Evolutionary conservation across 1,140 invertebrate genomes (phyloP), one percentile per base, ranked within the genome.

Genomic region (Temnothorax longispinosus): DNA sequence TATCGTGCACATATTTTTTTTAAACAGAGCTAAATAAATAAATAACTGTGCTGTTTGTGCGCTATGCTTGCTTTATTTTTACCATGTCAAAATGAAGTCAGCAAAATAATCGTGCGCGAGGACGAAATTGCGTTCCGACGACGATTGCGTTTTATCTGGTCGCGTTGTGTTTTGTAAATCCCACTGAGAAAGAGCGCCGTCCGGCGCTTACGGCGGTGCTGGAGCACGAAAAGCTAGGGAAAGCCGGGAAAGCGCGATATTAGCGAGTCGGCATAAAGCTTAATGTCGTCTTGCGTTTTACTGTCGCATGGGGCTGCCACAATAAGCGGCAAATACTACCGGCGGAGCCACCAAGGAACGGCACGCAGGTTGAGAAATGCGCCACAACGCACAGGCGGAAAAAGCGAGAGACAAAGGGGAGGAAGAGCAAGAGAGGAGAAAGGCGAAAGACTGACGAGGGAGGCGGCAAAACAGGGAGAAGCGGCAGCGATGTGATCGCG

Each of bases 401-500:
- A 41, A 18, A 67, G 44, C 15, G n/a, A 38, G 10, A 11, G n/a
- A 65, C 13, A 62, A 47, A 8, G 3, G 32, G 32, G 4, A 35
- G 56, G 3, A 64, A 21, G 32, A 64, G 62, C 18, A 15, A 47
- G 13, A 50, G 50, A 7, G 1, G 5, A 5, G 56, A 74, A 56
- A 41, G 41, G 15, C n/a, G 35, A 72, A 13, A 27, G 11, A 4
- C 4, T n/a, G 50, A 54, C 4, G 1, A 60, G 4, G 10, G 2
- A 41, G 44, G 15, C 18, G 1, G n/a, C 6, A 5, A 27, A 78
- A 50, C 13, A 10, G 27, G 7, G 10, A 0, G 32, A 3, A 2
- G 35, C 27, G 27, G 71, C 44, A 38, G 13, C 41, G 56, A 87
- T 71, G 84, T 84, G 88, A 91, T 91, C 84, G 84, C 85, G 89